These are phyloP conservation scores for Crotalus helleri DNA, from an alignment of 2,113 vertebrate genomes.

Conservation along the genomic window DNA sequence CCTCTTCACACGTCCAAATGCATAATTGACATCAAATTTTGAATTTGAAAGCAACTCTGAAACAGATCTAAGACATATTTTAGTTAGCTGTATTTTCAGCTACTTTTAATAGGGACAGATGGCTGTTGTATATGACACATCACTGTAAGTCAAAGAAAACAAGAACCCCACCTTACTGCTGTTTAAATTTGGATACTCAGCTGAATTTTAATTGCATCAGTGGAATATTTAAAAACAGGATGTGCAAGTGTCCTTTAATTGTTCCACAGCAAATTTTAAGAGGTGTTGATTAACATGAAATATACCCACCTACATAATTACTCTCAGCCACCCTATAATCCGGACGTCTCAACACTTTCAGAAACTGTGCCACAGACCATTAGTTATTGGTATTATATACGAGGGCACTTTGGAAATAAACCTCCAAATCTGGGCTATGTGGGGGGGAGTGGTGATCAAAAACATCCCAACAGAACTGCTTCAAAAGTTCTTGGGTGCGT, in stretches of 20 bases:
- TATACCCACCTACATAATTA: neutral
- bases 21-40: conserved; percentile 99
- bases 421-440: too few relatives aligned
- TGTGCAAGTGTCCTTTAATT: neutral
- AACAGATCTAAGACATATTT: conserved; percentile 81
- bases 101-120: neutral
- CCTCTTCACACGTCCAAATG: conserved; percentile 97
- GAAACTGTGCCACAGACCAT: neutral
- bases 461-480: too few relatives aligned
- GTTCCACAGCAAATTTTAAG: neutral
- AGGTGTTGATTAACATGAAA: neutral
- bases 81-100: neutral
- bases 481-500: too few relatives aligned
- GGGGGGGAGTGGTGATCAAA: too few relatives aligned
- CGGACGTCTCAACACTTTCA: neutral
- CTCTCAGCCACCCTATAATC: neutral
- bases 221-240: neutral
- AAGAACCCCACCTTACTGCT: neutral
- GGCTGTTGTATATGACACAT: neutral
- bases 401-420: too few relatives aligned
- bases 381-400: neutral
- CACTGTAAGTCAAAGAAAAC: neutral
- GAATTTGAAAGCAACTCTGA: conserved; percentile 95
- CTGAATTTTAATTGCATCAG: neutral
- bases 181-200: neutral